phyloP scores from a whole-genome alignment of 2,888 invertebrate species.

The Acanthacorydalis orientalis region DNA sequence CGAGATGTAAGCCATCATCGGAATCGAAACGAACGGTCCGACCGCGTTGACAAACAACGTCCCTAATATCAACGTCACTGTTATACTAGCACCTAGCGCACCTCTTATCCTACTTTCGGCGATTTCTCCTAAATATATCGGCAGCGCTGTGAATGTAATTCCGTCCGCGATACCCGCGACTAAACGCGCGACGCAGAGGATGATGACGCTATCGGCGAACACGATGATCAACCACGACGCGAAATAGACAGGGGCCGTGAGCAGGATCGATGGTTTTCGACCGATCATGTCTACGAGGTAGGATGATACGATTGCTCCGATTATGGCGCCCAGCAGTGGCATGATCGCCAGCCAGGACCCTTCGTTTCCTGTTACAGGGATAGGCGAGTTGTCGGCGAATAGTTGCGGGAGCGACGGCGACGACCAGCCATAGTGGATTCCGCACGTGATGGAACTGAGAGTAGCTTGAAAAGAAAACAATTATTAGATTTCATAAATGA shows the following conservation, averaged over 20 bases:
- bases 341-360: constrained; percentile 47
- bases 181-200: constrained; percentile 32
- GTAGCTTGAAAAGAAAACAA: constrained; percentile 15
- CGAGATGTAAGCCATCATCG: constrained; percentile 7
- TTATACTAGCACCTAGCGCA: constrained; percentile 9
- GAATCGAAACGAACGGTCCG: constrained; percentile 10
- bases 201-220: constrained; percentile 33
- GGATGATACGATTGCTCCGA: constrained; percentile 42
- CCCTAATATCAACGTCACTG: constrained; percentile 7
- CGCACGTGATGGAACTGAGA: constrained; percentile 20
- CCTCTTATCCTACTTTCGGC: constrained; percentile 11
- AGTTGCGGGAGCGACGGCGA: constrained; percentile 40
- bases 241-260: constrained; percentile 41
- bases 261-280: constrained; percentile 45
- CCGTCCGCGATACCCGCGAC: constrained; percentile 10
- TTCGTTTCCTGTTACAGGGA: constrained; percentile 30
- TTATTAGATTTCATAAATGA: too few relatives aligned
- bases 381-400: constrained; percentile 24
- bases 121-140: constrained; percentile 12
- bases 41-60: constrained; percentile 8
- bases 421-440: constrained; percentile 36
- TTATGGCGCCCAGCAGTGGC: constrained; percentile 43
- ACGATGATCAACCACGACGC: constrained; percentile 46
- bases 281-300: constrained; percentile 46
- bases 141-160: constrained; percentile 9